Conservation (phyloP, 2,113 vertebrate species). For the Equus przewalskii region DNA sequence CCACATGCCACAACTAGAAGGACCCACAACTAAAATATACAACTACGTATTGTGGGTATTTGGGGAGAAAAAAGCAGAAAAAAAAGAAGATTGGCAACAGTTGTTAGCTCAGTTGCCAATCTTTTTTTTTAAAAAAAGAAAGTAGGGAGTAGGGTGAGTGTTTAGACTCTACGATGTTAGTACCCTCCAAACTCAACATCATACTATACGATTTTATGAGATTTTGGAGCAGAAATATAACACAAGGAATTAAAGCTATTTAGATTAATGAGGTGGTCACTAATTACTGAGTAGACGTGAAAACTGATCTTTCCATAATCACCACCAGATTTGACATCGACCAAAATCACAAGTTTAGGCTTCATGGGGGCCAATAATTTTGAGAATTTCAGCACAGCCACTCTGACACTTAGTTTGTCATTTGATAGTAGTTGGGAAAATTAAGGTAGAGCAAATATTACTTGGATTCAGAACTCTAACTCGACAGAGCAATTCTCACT, state of each 20-base stretch:
- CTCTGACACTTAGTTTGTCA: background rate
- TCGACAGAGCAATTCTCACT: background rate
- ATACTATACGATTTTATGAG: background rate
- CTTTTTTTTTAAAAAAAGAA: no score
- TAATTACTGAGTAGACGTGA: background rate
- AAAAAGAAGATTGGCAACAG: no score
- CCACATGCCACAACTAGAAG: no score
- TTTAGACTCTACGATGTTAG: background rate
- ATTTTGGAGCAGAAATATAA: background rate
- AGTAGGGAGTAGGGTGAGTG: background rate
- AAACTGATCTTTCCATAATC: background rate
- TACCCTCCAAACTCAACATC: background rate
- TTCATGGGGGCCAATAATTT: background rate
- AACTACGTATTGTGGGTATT: no score
- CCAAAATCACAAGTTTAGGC: background rate
- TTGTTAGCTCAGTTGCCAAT: no score
- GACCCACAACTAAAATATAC: no score
- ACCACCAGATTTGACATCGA: background rate
- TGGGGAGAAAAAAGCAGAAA: no score
- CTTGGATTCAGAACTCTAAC: background rate
- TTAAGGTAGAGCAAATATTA: background rate
- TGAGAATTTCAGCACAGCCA: background rate
- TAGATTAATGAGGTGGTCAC: background rate
- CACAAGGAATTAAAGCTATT: background rate
- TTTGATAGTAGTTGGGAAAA: background rate